Conservation (phyloP, 2,113 vertebrate species). For the Xiphias gladius region DNA sequence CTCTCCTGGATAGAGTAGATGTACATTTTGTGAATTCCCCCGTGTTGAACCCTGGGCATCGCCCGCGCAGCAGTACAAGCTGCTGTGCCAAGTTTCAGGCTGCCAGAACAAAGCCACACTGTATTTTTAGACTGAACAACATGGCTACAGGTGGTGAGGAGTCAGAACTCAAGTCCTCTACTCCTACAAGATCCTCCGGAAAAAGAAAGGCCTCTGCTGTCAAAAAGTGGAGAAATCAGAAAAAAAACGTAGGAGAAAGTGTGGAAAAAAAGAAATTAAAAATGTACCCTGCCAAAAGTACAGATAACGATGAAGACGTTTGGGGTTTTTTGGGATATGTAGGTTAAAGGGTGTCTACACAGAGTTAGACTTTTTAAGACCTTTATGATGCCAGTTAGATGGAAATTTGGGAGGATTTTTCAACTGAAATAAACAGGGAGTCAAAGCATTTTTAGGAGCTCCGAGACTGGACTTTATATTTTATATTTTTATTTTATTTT, state of each 20-base stretch:
- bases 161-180: conserved; percentile 71
- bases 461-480: conserved; percentile 25
- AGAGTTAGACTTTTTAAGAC: conserved; percentile 46
- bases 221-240: conserved; percentile 54
- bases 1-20: conserved; percentile 48
- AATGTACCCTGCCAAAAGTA: conserved; percentile 63
- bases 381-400: conserved; percentile 36
- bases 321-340: conserved; percentile 24
- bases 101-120: conserved; percentile 65
- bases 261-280: conserved; percentile 53
- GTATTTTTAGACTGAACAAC: conserved; percentile 74
- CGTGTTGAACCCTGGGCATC: conserved; percentile 56
- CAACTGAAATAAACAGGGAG: conserved; percentile 21
- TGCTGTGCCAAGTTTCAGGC: conserved; percentile 70
- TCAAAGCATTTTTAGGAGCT: conserved; percentile 29
- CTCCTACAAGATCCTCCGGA: conserved; percentile 77
- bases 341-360: conserved; percentile 46
- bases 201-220: conserved; percentile 70
- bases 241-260: conserved; percentile 51
- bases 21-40: conserved; percentile 53
- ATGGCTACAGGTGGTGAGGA: conserved; percentile 78
- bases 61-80: conserved; percentile 44
- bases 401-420: conserved; percentile 32
- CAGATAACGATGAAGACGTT: conserved; percentile 19
- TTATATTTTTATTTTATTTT: not conserved